phyloP scores from a whole-genome alignment of 2,797 vertebrate species.

The Graptemys geographica region DNA sequence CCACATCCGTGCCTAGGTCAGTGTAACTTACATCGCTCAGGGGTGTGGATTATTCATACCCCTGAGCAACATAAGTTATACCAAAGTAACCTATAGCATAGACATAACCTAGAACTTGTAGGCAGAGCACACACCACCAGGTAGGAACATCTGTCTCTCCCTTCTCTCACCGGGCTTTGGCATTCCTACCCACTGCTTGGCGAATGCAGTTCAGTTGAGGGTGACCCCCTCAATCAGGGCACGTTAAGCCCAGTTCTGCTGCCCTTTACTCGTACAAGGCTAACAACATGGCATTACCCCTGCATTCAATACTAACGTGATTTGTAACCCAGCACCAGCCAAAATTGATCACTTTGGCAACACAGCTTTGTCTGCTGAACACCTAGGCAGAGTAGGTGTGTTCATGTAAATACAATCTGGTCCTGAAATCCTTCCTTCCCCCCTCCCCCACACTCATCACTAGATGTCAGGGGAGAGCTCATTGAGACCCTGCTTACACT shows the following conservation, averaged over 20 bases:
- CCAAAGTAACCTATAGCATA: too few relatives aligned
- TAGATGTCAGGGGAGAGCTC: neutral
- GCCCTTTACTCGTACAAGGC: neutral
- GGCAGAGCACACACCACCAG: neutral
- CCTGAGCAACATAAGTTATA: too few relatives aligned
- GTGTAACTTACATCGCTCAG: too few relatives aligned
- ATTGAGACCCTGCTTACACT: conserved; percentile 34
- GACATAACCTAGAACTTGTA: too few relatives aligned
- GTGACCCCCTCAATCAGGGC: neutral
- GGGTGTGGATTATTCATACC: too few relatives aligned
- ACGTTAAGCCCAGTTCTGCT: neutral
- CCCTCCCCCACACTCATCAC: neutral
- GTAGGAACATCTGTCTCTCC: neutral
- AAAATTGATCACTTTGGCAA: neutral
- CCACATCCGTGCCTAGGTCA: too few relatives aligned
- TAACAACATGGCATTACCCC: neutral
- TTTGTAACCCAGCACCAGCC: neutral
- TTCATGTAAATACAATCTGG: neutral
- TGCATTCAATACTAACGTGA: neutral
- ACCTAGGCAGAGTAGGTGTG: neutral
- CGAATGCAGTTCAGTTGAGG: neutral
- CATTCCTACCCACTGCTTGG: neutral
- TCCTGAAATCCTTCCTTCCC: neutral
- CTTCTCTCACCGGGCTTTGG: neutral
- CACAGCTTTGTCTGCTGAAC: neutral